Conservation (phyloP, 2,113 vertebrate genomes). For the Glareola pratincola region DNA sequence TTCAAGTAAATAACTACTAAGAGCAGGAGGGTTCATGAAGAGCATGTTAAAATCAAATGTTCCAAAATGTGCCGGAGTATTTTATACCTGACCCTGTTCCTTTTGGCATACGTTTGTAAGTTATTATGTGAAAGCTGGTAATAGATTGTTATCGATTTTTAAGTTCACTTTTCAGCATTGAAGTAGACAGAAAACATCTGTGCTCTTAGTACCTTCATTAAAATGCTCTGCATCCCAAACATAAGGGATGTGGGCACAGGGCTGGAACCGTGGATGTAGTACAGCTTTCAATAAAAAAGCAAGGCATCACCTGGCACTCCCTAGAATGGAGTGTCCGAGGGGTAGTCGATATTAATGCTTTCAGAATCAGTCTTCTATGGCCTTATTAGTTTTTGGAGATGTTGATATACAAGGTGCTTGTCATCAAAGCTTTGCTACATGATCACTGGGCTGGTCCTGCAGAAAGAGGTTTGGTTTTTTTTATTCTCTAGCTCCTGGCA, state of each 20-base stretch:
- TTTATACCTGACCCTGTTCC: not conserved
- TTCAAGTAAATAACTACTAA: not conserved
- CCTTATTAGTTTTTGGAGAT: not conserved
- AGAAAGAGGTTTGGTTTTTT: not conserved
- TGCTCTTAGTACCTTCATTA: not conserved
- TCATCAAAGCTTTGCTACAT: not conserved
- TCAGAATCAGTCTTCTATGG: not conserved
- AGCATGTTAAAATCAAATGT: not conserved
- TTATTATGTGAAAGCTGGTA: not conserved
- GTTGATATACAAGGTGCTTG: not conserved
- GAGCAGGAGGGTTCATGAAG: not conserved
- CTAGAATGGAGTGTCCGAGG: not conserved
- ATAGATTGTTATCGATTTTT: not conserved
- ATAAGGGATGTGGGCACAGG: accelerated
- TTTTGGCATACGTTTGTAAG: not conserved
- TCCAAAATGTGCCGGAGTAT: not conserved
- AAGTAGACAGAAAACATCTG: not conserved
- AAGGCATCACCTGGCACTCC: not conserved
- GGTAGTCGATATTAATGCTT: not conserved
- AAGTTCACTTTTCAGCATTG: not conserved
- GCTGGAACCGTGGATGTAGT: not conserved
- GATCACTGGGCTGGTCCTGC: not conserved
- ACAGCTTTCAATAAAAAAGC: not conserved
- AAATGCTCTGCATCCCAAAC: not conserved
- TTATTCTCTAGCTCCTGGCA: not conserved